phyloP scores from a whole-genome alignment of 2,797 vertebrate genomes.

The Pterois miles region DNA sequence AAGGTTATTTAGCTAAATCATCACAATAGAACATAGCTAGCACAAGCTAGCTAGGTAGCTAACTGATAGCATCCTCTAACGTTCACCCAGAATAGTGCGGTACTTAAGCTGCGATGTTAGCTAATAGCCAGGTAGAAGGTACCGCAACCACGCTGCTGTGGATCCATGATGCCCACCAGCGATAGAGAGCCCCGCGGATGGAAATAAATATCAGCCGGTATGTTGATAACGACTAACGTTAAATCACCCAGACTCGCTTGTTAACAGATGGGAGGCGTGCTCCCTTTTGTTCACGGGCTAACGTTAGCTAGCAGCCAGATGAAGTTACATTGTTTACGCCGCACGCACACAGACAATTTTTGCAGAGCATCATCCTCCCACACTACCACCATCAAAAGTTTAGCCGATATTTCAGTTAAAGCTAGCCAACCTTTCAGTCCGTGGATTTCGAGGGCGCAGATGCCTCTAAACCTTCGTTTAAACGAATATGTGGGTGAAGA shows the following conservation, averaged over 20 bases:
- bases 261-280: slow-evolving; percentile 66
- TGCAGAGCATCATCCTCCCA: slow-evolving; percentile 79
- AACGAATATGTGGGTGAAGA: slow-evolving; percentile 59
- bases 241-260: slow-evolving; percentile 27
- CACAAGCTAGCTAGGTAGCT: slow-evolving; percentile 53
- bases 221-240: neutral
- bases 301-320: slow-evolving; percentile 77
- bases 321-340: slow-evolving; percentile 84
- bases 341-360: slow-evolving; percentile 67
- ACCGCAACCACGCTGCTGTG: slow-evolving; percentile 57
- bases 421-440: slow-evolving; percentile 78
- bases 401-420: slow-evolving; percentile 71
- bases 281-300: slow-evolving; percentile 81
- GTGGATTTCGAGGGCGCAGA: slow-evolving; percentile 55
- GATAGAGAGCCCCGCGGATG: neutral
- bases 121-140: slow-evolving; percentile 63
- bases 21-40: slow-evolving; percentile 73
- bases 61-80: slow-evolving; percentile 66
- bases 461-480: slow-evolving; percentile 62
- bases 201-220: slow-evolving; percentile 25
- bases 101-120: slow-evolving; percentile 59
- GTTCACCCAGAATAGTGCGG: slow-evolving; percentile 33
- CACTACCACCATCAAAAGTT: slow-evolving; percentile 78
- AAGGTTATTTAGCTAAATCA: slow-evolving; percentile 84
- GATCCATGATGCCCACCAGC: slow-evolving; percentile 32